Conservation (phyloP, 2,797 vertebrate species). For the Falco biarmicus region DNA sequence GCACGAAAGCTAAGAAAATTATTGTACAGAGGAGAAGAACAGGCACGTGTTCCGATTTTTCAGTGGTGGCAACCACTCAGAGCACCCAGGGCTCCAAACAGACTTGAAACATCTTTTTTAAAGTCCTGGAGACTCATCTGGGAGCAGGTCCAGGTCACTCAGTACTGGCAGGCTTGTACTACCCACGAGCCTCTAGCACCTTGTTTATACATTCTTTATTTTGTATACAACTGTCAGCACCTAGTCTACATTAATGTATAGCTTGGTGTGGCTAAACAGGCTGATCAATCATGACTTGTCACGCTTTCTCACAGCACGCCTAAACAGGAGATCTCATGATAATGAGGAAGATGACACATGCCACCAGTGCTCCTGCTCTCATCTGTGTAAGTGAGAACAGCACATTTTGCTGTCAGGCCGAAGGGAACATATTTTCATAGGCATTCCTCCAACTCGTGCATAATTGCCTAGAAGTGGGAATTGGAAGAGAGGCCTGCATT, state of each 20-base stretch:
- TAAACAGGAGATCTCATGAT: conserved; percentile 10
- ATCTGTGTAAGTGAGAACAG: conserved; percentile 59
- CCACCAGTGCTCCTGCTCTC: conserved; percentile 42
- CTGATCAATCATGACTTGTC: conserved; percentile 2
- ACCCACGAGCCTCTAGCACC: neutral
- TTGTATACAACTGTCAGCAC: conserved; percentile 42
- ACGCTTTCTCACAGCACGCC: neutral
- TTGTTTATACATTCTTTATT: neutral
- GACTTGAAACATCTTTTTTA: neutral
- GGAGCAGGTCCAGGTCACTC: neutral
- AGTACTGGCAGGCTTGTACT: neutral
- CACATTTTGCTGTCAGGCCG: conserved; percentile 65
- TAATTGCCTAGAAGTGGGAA: conserved; percentile 67
- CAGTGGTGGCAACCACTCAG: neutral
- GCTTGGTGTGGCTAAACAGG: neutral
- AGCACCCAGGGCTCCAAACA: neutral
- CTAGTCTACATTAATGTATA: neutral
- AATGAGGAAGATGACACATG: conserved; percentile 58
- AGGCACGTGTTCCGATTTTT: neutral
- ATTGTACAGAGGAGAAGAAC: neutral
- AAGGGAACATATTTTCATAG: conserved; percentile 66
- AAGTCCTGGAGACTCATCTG: neutral
- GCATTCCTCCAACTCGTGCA: conserved; percentile 60
- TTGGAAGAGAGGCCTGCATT: conserved; percentile 32
- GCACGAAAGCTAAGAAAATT: neutral